Evolutionary conservation across 2,888 invertebrate genomes (phyloP), one percentile per base, ranked within the genome.

Genomic region (Seladonia tumulorum): DNA sequence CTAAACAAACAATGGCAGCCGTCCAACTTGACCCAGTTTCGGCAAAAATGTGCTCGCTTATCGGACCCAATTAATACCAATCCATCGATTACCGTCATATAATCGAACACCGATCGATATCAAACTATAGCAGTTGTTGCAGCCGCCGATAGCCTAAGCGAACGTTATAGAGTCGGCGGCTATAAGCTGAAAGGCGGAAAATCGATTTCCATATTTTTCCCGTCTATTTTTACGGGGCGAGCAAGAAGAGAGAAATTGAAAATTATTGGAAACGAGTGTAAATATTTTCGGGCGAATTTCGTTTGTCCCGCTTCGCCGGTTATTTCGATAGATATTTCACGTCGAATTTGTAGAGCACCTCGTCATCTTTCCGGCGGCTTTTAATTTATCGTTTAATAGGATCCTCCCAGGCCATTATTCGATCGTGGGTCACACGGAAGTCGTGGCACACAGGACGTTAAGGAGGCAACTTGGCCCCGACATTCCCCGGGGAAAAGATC

Each of bases 381-480:
- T 85, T 87, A 89, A 87, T 90, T 89, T 88, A 89, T 88, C 80
- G 73, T 70, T 81, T 87, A 87, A 88, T 90, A 83, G 79, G 76
- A 86, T 82, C 73, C 76, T 82, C 74, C 70, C 35, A 74, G 76
- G 77, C 63, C 57, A 72, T 73, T 83, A 49, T 29, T 68, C 45
- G 42, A 70, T 70, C 81, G 77, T 76, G 68, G 68, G 72, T 72
- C 29, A 60, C 18, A n/a, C 14, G 57, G 53, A 75, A 66, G 84
- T 81, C 82, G 76, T 25, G 47, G 47, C 71, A n/a, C 29, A 29
- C 29, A 16, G 39, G 77, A 66, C 72, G 16, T 63, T 22, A 60
- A 53, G 53, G 68, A 75, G 73, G 29, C 25, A 72, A 25, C 47
- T 75, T 63, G 12, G 81, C 18, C 22, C 74, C 72, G 73, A 66